Conservation (phyloP, 2,888 invertebrate genomes). For the Acleris emargana region DNA sequence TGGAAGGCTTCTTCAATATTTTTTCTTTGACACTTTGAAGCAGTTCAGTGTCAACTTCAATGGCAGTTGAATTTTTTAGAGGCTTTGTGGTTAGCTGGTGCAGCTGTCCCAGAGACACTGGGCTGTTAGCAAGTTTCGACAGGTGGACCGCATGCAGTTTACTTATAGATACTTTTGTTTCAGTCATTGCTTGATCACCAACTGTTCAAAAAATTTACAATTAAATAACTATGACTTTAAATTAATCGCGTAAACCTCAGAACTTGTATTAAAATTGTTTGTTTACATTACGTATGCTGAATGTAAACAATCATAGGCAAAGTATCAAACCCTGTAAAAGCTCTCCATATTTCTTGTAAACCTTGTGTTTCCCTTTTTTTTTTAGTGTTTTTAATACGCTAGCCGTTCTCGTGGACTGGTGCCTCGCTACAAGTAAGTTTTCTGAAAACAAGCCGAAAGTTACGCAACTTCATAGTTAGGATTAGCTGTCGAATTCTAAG, state of each 20-base stretch:
- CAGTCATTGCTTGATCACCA: conserved; percentile 84
- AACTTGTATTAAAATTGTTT: conserved; percentile 28
- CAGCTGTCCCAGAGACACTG: conserved; percentile 83
- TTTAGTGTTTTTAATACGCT: conserved; percentile 62
- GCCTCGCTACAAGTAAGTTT: conserved; percentile 57
- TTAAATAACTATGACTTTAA: conserved; percentile 1
- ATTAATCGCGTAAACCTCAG: no score
- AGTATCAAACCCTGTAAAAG: conserved; percentile 85
- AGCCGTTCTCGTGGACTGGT: conserved; percentile 75
- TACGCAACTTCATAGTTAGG: conserved; percentile 67
- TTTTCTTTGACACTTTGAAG: conserved; percentile 72
- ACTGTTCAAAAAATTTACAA: conserved; percentile 74
- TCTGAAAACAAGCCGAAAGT: conserved; percentile 64
- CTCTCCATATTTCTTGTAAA: conserved; percentile 85
- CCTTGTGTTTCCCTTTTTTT: conserved; percentile 76
- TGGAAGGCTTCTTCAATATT: conserved; percentile 60
- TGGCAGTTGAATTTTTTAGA: conserved; percentile 51
- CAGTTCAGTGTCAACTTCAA: conserved; percentile 71
- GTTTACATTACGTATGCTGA: conserved; percentile 40
- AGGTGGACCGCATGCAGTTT: conserved; percentile 87
- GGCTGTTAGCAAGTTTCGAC: conserved; percentile 85
- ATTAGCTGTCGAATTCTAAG: conserved; percentile 36
- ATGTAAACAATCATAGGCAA: conserved; percentile 39
- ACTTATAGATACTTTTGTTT: conserved; percentile 87
- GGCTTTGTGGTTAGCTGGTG: conserved; percentile 79